Conservation (phyloP, 1,140 invertebrate genomes). For the Calliphora vicina region DNA sequence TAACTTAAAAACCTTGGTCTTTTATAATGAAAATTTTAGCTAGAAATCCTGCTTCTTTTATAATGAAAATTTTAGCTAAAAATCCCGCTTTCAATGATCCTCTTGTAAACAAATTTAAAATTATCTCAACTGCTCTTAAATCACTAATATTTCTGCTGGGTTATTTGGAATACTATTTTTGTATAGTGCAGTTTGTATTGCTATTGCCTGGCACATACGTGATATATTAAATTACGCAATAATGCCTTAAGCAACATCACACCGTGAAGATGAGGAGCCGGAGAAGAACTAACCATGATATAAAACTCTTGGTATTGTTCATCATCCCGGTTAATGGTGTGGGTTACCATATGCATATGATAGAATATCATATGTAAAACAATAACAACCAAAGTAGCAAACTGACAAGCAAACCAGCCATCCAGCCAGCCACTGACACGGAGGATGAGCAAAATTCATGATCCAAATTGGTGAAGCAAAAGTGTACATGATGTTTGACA, state of each 20-base stretch:
- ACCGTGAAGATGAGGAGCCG: neutral
- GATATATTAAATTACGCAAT: conserved; percentile 10
- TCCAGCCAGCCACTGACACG: neutral
- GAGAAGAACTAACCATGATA: neutral
- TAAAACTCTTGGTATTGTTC: neutral
- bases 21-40: too few relatives aligned
- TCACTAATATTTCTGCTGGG: too few relatives aligned
- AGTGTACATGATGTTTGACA: conserved; percentile 1
- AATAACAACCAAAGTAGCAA: neutral
- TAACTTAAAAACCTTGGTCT: too few relatives aligned
- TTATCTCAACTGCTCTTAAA: too few relatives aligned
- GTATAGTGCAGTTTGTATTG: neutral
- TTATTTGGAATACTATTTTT: neutral
- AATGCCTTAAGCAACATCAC: neutral
- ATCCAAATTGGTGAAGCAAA: neutral
- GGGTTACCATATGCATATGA: neutral
- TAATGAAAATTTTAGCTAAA: too few relatives aligned
- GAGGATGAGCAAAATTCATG: neutral
- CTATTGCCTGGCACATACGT: neutral
- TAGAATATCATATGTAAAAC: neutral
- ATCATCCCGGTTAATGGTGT: neutral
- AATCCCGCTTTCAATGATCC: too few relatives aligned
- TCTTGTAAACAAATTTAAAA: too few relatives aligned
- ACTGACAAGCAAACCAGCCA: neutral
- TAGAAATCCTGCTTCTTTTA: too few relatives aligned